Conservation (phyloP, 1,140 invertebrate genomes). For the Bicyclus anynana region DNA sequence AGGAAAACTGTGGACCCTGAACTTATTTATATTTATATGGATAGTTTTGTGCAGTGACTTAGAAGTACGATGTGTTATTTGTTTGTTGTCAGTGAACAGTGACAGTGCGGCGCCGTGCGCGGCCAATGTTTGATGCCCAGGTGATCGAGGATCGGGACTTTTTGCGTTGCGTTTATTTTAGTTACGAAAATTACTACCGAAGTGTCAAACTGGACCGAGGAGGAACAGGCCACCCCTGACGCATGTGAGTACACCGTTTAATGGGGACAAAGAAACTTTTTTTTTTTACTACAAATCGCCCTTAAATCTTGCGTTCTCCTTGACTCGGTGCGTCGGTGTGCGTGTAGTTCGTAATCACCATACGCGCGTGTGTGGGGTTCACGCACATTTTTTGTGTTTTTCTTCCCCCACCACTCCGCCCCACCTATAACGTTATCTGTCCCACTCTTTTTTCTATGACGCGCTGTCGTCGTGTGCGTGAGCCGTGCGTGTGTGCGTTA, state of each 20-base stretch:
- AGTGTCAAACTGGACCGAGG: conserved; percentile 75
- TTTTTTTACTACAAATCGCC: conserved; percentile 34
- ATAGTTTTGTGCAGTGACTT: conserved; percentile 52
- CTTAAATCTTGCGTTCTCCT: conserved; percentile 58
- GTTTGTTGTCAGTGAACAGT: conserved; percentile 54
- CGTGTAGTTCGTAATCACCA: conserved; percentile 25
- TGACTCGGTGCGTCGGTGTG: conserved; percentile 42
- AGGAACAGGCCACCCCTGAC: conserved; percentile 70
- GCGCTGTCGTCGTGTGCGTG: conserved; percentile 45
- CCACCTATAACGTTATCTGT: conserved; percentile 68
- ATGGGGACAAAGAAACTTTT: conserved; percentile 20
- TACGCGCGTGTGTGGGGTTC: conserved; percentile 51
- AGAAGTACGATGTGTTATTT: conserved; percentile 46
- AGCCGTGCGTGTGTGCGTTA: conserved; percentile 54
- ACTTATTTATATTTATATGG: conserved; percentile 52
- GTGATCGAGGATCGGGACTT: conserved; percentile 54
- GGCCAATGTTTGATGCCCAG: conserved; percentile 53
- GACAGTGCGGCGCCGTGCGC: conserved; percentile 46
- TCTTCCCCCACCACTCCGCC: conserved; percentile 58
- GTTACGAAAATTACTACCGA: conserved; percentile 73
- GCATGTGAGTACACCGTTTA: conserved; percentile 61
- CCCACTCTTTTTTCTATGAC: conserved; percentile 72
- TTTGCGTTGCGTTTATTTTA: conserved; percentile 53
- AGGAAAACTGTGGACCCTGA: conserved; percentile 70
- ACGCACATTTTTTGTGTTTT: conserved; percentile 74